These are phyloP conservation scores for Lasioglossum lativentre DNA, from an alignment of 2,888 invertebrate genomes.

Conservation along the genomic window DNA sequence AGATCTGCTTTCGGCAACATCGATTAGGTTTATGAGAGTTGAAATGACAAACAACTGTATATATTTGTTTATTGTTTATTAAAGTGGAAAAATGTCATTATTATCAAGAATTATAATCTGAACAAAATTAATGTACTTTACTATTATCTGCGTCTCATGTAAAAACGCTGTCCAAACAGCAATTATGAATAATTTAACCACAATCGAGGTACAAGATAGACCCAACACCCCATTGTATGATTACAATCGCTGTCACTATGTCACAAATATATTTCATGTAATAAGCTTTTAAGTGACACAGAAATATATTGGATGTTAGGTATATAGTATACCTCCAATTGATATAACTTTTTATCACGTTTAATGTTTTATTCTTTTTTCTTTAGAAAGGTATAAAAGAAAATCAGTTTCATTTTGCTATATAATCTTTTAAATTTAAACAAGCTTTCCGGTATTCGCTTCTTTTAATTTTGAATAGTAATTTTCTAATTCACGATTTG, in stretches of 20 bases:
- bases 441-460: neutral
- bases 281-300: neutral
- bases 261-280: neutral
- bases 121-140: neutral
- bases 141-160: slow-evolving; percentile 2
- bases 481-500: neutral
- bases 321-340: neutral
- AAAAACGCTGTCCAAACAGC: slow-evolving; percentile 3
- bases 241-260: neutral
- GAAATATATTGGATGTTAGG: slow-evolving; percentile 3
- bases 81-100: slow-evolving; percentile 4
- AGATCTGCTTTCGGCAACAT: no score
- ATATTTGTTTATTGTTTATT: slow-evolving; percentile 6
- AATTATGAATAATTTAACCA: slow-evolving; percentile 14
- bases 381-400: slow-evolving; percentile 23
- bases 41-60: neutral
- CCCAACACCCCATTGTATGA: neutral
- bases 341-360: neutral
- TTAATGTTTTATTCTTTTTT: slow-evolving; percentile 14
- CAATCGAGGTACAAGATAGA: slow-evolving; percentile 7
- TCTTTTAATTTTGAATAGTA: slow-evolving; percentile 8
- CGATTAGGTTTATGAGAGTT: no score
- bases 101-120: neutral
- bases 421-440: slow-evolving; percentile 6
- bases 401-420: slow-evolving; percentile 4